Base-by-base conservation (phyloP, 1,140 invertebrate species). In the Argopecten irradians region DNA sequence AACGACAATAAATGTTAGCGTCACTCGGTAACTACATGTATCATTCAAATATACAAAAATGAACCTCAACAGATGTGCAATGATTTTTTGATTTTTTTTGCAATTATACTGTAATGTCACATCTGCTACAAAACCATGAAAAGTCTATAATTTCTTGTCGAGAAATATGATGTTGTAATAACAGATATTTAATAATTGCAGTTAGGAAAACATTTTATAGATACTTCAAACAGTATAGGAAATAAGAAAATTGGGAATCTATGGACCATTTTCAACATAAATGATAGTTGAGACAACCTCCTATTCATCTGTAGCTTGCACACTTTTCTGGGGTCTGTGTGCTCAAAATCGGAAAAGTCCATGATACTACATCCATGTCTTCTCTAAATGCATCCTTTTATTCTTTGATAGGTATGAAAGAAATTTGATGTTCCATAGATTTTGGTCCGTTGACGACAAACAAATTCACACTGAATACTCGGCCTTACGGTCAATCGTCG, bases 371-470 rank as follows among this genome's bases (percentile, higher is more conserved):
- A 55, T 55, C 11, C 11, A 9, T 84, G 34, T 43, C n/a, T 86
- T 34, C 7, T 7, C 14, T 89, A 55, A n/a, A 82, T 85, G 46
- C 28, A 46, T 87, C 34, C 32, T 84, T 41, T 88, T 82, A 86
- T 84, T 55, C 34, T 86, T 39, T 86, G 41, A 11, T 90, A 97
- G 97, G 97, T 99, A 99, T 95, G 98, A 99, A 95, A 97, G 97
- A 82, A 97, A 97, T 91, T 96, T 99, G 55, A 97, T 98, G 95
- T 99, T 99, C 94, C 99, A 99, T 95, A 97, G 99, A 93, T 99
- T 99, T 95, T 99, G 99, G 99, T 99, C 99, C 5, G 98, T 99
- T 0, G 99, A 99, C 95, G 99, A 99, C 95, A 97, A 96, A 13
- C 98, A 99, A 95, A 97, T 99, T 8, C 98, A 99, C 95, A 99